A percentile compares a stretch with the other conserved stretches of the same genome.
Conservation (phyloP, 2,888 invertebrate genomes). For the Tiliacea citrago region DNA sequence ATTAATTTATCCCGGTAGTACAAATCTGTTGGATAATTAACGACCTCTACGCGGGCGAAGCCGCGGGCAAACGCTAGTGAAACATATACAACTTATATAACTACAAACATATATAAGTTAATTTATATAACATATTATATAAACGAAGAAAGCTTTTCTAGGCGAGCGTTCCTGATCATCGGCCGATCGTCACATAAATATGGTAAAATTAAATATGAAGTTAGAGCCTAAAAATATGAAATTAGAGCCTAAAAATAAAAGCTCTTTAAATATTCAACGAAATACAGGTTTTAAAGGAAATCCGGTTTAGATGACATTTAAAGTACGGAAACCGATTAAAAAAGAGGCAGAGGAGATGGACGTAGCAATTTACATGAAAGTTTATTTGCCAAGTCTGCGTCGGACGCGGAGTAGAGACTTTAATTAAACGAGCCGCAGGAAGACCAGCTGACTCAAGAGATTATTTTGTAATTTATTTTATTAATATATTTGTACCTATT, state of each 20-base stretch:
- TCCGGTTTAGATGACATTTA: slow-evolving; percentile 27
- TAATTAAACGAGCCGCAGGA: slow-evolving; percentile 67
- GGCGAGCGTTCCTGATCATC: slow-evolving; percentile 7
- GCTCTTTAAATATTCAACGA: neutral
- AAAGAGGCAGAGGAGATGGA: slow-evolving; percentile 51
- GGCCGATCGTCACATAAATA: slow-evolving; percentile 4
- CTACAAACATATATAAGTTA: too few relatives aligned
- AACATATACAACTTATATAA: too few relatives aligned
- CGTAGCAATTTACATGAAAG: slow-evolving; percentile 68
- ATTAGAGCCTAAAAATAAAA: neutral
- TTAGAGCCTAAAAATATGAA: neutral
- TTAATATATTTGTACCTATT: slow-evolving; percentile 56
- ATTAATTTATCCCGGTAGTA: too few relatives aligned
- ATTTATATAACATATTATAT: too few relatives aligned
- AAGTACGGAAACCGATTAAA: slow-evolving; percentile 44
- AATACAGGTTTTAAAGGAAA: slow-evolving; percentile 17
- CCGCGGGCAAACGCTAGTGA: too few relatives aligned
- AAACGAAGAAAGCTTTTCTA: slow-evolving; percentile 25
- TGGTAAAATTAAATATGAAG: slow-evolving; percentile 2
- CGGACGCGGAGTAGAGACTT: slow-evolving; percentile 58
- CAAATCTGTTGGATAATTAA: too few relatives aligned
- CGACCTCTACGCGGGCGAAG: too few relatives aligned
- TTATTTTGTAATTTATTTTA: slow-evolving; percentile 69
- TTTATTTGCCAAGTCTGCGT: slow-evolving; percentile 66
- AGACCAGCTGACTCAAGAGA: slow-evolving; percentile 64